phyloP scores from a whole-genome alignment of 2,113 vertebrate species.

The Oreochromis niloticus region DNA sequence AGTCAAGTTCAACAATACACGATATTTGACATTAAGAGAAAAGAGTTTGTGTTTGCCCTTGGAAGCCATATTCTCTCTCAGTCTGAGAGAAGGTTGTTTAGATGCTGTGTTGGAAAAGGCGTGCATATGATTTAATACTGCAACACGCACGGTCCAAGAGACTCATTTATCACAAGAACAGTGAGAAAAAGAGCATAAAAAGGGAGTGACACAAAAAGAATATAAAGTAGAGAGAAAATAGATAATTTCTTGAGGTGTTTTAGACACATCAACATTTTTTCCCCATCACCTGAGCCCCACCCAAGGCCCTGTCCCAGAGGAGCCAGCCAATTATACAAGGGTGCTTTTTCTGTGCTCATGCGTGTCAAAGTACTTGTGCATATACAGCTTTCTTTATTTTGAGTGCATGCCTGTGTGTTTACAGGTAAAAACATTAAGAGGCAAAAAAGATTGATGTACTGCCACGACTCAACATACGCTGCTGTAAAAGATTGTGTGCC shows the following conservation, averaged over 20 bases:
- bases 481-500: not conserved
- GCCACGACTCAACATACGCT: constrained; percentile 14
- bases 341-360: not conserved
- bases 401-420: not conserved
- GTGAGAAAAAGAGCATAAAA: not conserved
- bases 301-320: constrained; percentile 1
- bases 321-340: constrained; percentile 4
- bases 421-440: constrained; percentile 15
- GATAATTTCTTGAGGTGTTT: constrained; percentile 33
- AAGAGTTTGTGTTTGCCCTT: constrained; percentile 14
- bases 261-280: constrained; percentile 32
- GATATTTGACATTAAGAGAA: constrained; percentile 13
- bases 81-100: constrained; percentile 18
- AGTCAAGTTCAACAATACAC: constrained; percentile 19
- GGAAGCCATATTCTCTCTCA: not conserved
- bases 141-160: not conserved
- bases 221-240: constrained; percentile 25
- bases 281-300: constrained; percentile 43
- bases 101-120: not conserved
- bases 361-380: not conserved
- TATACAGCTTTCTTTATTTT: not conserved
- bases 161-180: constrained; percentile 55
- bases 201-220: constrained; percentile 24
- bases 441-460: constrained; percentile 40
- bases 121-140: constrained; percentile 41